A percentile compares a stretch with the other conserved stretches of the same genome.
Conservation (phyloP, 2,888 invertebrate species). For the Watsonalla binaria region DNA sequence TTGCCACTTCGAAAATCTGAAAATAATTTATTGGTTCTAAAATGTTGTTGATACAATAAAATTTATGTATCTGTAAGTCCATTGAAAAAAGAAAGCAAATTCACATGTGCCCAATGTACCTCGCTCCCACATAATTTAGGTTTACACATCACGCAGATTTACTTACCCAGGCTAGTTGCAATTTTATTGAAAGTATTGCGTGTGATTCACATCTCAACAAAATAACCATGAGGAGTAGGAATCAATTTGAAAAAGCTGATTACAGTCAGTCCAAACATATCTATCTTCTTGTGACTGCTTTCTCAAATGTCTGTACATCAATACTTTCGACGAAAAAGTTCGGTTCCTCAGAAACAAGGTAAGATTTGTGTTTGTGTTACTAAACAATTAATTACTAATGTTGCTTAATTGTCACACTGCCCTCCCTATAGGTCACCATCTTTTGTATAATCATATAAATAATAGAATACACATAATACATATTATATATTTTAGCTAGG, state of each 20-base stretch:
- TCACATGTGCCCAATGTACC: background rate
- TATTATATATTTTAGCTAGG: slow-evolving; percentile 2
- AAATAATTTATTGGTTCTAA: background rate
- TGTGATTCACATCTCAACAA: background rate
- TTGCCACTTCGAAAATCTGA: slow-evolving; percentile 91
- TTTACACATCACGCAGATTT: background rate
- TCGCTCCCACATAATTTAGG: background rate
- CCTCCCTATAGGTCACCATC: slow-evolving; percentile 24
- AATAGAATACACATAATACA: slow-evolving; percentile 6
- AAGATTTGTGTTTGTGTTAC: too few species aligned
- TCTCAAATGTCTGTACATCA: background rate
- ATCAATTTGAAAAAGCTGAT: background rate
- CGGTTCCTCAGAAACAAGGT: too few species aligned
- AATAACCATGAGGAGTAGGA: background rate
- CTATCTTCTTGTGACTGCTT: slow-evolving; percentile 3
- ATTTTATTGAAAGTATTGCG: background rate
- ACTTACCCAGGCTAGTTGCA: background rate
- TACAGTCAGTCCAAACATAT: background rate
- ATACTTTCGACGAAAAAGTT: too few species aligned
- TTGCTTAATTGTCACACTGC: slow-evolving; percentile 24
- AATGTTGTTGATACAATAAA: background rate
- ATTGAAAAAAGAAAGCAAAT: background rate
- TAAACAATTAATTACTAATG: background rate
- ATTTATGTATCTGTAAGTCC: background rate
- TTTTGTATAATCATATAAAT: slow-evolving; percentile 9